phyloP scores from a whole-genome alignment of 2,113 vertebrate species.

The Lichenostomus cassidix region DNA sequence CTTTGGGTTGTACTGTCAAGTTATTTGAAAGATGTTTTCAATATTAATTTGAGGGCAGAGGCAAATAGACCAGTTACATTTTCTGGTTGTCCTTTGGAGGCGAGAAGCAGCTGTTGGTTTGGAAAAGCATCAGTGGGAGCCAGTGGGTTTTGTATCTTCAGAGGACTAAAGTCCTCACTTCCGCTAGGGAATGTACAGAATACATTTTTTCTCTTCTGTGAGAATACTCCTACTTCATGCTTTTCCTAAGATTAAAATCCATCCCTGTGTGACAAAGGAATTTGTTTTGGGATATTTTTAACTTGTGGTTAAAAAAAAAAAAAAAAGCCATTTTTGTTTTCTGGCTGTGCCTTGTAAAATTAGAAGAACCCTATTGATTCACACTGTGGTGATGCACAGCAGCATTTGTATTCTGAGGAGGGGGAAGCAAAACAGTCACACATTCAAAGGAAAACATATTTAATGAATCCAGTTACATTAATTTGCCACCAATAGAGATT shows the following conservation, averaged over 20 bases:
- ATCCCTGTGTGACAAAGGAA: background rate
- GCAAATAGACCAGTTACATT: background rate
- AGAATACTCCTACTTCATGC: background rate
- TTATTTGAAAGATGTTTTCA: background rate
- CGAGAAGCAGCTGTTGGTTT: background rate
- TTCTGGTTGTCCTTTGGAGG: background rate
- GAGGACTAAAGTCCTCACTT: background rate
- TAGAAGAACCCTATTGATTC: background rate
- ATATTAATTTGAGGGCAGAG: background rate
- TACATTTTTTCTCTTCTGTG: background rate
- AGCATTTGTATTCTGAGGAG: background rate
- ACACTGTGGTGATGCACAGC: background rate
- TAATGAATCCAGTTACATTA: background rate
- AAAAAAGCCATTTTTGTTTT: background rate
- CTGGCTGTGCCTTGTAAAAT: background rate
- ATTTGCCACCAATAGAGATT: background rate
- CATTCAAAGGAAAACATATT: background rate
- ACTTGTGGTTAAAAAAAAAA: background rate
- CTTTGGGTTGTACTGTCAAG: background rate
- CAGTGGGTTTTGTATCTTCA: background rate
- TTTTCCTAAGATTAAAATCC: background rate
- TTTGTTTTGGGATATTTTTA: constrained; percentile 1
- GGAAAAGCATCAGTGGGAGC: background rate
- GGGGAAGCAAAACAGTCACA: background rate
- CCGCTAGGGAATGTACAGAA: background rate